These are phyloP conservation scores for Euzophera pinguis DNA, from an alignment of 2,888 invertebrate genomes.

Conservation along the genomic window DNA sequence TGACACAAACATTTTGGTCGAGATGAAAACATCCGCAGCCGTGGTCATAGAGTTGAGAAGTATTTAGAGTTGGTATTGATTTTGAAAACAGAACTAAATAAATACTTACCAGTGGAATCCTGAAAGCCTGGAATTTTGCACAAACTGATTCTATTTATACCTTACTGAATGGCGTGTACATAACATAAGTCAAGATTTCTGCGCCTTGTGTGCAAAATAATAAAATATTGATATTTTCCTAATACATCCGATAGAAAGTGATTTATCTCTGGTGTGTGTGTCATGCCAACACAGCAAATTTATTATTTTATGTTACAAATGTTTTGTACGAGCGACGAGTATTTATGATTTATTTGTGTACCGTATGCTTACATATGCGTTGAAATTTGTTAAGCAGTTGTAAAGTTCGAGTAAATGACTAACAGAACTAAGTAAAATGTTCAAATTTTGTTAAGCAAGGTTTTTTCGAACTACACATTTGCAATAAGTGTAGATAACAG, in stretches of 20 bases:
- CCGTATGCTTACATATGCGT: too few relatives aligned
- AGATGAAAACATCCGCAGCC: slow-evolving; percentile 55
- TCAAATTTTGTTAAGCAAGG: too few relatives aligned
- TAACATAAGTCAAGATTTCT: neutral
- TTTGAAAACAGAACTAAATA: neutral
- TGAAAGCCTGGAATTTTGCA: too few relatives aligned
- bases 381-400: too few relatives aligned
- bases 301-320: slow-evolving; percentile 1
- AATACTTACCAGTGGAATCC: too few relatives aligned
- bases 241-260: neutral
- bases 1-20: slow-evolving; percentile 54
- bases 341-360: neutral
- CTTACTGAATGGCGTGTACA: too few relatives aligned
- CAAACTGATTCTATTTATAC: too few relatives aligned
- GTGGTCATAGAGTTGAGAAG: neutral
- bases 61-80: neutral
- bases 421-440: too few relatives aligned
- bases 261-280: neutral
- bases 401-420: too few relatives aligned
- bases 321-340: neutral
- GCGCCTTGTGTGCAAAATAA: neutral
- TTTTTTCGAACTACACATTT: too few relatives aligned
- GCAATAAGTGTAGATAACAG: too few relatives aligned
- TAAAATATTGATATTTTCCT: neutral
- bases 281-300: neutral